These are phyloP conservation scores for Osmerus eperlanus DNA, from an alignment of 2,113 vertebrate species.

Conservation along the genomic window DNA sequence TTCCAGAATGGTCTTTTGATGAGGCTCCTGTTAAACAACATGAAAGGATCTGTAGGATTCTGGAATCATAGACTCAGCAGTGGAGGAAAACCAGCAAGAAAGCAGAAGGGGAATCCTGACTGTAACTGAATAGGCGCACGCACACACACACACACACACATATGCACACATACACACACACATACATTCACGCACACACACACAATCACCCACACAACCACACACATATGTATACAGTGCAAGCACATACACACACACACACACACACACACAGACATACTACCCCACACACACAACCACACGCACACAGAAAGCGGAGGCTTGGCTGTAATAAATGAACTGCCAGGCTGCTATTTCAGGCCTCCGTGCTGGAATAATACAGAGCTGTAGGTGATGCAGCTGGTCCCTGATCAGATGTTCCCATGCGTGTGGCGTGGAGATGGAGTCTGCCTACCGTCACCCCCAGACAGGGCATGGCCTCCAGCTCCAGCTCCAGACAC, in stretches of 20 bases:
- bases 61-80: too few species aligned
- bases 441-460: conserved; percentile 52
- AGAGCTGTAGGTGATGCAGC: conserved; percentile 31
- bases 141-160: conserved; percentile 11
- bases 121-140: not conserved
- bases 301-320: conserved; percentile 34
- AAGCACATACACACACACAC: not conserved
- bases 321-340: conserved; percentile 61
- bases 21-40: too few species aligned
- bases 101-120: conserved; percentile 8
- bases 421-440: conserved; percentile 43
- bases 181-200: not conserved
- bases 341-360: conserved; percentile 63
- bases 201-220: conserved; percentile 3
- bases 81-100: not conserved
- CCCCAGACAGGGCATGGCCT: conserved; percentile 15
- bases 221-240: not conserved
- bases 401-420: conserved; percentile 48
- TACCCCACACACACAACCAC: conserved; percentile 16
- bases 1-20: too few species aligned
- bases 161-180: not conserved
- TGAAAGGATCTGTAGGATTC: too few species aligned
- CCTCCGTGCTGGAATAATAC: conserved; percentile 61
- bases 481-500: not conserved
- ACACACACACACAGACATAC: conserved; percentile 3